phyloP scores from a whole-genome alignment of 2,888 invertebrate species.

The Suillia variegata region DNA sequence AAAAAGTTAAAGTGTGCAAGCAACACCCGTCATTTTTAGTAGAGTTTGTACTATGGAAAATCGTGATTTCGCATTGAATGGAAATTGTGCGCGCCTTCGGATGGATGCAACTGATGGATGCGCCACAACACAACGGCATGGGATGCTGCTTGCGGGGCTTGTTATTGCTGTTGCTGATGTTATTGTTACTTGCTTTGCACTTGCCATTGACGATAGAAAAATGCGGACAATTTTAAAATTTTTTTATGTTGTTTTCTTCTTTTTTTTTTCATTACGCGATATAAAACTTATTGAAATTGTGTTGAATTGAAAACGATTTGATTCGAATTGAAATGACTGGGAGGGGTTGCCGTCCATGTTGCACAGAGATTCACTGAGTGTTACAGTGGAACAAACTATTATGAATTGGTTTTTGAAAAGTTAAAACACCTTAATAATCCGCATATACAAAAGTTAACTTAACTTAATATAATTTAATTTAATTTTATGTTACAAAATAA shows the following conservation, averaged over 20 bases:
- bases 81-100: not conserved
- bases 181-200: not conserved
- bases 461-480: too few species aligned
- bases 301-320: not conserved
- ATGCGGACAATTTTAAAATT: slow-evolving; percentile 3
- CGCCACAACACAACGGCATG: too few species aligned
- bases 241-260: not conserved
- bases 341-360: not conserved
- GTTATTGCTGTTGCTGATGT: not conserved
- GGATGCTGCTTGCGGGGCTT: not conserved
- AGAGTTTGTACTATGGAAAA: not conserved
- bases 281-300: not conserved
- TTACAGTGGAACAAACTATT: not conserved
- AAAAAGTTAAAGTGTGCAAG: not conserved
- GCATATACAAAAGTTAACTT: too few species aligned
- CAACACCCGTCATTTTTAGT: slow-evolving; percentile 1
- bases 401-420: too few species aligned
- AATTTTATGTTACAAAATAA: too few species aligned
- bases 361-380: not conserved
- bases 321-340: slow-evolving; percentile 11
- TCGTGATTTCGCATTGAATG: slow-evolving; percentile 11
- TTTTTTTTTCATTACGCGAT: too few species aligned
- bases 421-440: too few species aligned
- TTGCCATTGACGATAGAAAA: slow-evolving; percentile 8
- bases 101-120: too few species aligned